phyloP scores from a whole-genome alignment of 2,797 vertebrate genomes.

The Megalops cyprinoides region DNA sequence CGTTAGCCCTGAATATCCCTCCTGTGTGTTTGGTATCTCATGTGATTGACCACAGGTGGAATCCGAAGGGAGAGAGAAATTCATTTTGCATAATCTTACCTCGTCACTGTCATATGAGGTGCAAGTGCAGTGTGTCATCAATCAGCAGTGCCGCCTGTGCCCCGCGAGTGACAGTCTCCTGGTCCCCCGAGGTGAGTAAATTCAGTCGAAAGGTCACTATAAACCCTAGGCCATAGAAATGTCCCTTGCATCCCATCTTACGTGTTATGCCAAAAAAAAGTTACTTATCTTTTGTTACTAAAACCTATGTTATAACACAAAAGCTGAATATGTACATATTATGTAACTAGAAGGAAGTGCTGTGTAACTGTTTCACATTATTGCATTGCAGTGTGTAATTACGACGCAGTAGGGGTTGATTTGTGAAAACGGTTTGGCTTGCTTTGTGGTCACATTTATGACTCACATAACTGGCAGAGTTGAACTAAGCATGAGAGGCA shows the following conservation, averaged over 20 bases:
- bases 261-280: not conserved
- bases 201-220: not conserved
- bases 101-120: slow-evolving; percentile 57
- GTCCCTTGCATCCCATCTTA: not conserved
- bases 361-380: not conserved
- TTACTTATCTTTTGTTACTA: not conserved
- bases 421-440: not conserved
- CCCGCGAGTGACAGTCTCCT: slow-evolving; percentile 53
- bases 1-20: not conserved
- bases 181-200: slow-evolving; percentile 67
- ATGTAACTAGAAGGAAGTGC: too few relatives aligned
- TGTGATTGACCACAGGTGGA: not conserved
- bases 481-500: too few relatives aligned
- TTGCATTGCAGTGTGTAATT: too few relatives aligned
- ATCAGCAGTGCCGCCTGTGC: slow-evolving; percentile 53
- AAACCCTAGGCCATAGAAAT: not conserved
- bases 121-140: slow-evolving; percentile 61
- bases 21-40: not conserved
- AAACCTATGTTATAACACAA: too few relatives aligned
- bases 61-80: not conserved
- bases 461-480: too few relatives aligned
- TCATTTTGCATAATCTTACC: slow-evolving; percentile 47
- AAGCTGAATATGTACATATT: too few relatives aligned
- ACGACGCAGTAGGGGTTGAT: too few relatives aligned
- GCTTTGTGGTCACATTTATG: not conserved